phyloP scores from a whole-genome alignment of 2,888 invertebrate species.

The Serrognathus titanus region DNA sequence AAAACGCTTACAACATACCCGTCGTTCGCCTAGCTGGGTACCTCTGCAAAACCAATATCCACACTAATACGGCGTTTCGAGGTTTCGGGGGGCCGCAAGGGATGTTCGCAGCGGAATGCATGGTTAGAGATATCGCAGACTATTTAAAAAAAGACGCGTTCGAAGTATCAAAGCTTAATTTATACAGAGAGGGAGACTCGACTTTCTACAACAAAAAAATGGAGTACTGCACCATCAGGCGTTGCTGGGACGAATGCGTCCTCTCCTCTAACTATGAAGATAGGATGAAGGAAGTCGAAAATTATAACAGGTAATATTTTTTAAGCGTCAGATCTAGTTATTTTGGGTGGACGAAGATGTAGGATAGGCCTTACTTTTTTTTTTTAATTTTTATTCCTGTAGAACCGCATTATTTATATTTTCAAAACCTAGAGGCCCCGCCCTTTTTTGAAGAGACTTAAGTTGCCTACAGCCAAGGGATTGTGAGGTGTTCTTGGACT shows the following conservation, averaged over 20 bases:
- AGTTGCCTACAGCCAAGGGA: too few relatives aligned
- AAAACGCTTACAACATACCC: conserved; percentile 80
- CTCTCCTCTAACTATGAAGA: conserved; percentile 61
- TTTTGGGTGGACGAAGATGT: too few relatives aligned
- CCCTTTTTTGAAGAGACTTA: too few relatives aligned
- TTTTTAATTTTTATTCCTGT: too few relatives aligned
- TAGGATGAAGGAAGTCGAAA: conserved; percentile 57
- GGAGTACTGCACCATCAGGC: conserved; percentile 64
- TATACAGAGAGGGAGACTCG: conserved; percentile 72
- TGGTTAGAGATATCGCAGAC: conserved; percentile 72
- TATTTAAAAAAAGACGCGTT: conserved; percentile 62
- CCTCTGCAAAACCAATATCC: conserved; percentile 83
- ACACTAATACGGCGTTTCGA: conserved; percentile 91
- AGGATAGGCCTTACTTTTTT: too few relatives aligned
- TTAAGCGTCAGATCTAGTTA: too few relatives aligned
- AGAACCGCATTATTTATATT: too few relatives aligned
- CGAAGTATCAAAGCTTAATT: conserved; percentile 69
- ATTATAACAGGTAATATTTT: conserved; percentile 64
- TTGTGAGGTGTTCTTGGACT: too few relatives aligned
- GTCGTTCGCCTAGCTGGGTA: conserved; percentile 67
- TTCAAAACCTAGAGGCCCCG: too few relatives aligned
- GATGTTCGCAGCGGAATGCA: conserved; percentile 80
- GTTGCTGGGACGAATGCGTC: conserved; percentile 75
- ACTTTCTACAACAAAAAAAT: conserved; percentile 78
- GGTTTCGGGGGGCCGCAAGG: conserved; percentile 92